phyloP scores from a whole-genome alignment of 2,113 vertebrate genomes.

The Apaloderma vittatum region DNA sequence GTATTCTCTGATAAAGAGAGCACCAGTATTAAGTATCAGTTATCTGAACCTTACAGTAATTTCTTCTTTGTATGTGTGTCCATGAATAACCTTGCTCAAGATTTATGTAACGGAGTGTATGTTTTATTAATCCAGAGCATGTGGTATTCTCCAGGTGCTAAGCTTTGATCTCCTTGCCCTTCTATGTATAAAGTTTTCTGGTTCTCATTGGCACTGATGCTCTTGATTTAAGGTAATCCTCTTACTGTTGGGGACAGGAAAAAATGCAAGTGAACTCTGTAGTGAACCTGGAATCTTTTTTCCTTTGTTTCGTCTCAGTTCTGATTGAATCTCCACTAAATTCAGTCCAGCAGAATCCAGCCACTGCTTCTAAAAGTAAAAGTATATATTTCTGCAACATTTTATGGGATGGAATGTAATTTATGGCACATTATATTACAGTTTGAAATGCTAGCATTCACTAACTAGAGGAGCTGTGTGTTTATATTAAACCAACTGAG shows the following conservation, averaged over 20 bases:
- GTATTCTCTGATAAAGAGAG: constrained; percentile 63
- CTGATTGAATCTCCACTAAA: constrained; percentile 63
- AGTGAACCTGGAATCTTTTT: constrained; percentile 54
- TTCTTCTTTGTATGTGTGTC: constrained; percentile 69
- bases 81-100: constrained; percentile 70
- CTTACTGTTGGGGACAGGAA: constrained; percentile 36
- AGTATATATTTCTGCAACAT: constrained; percentile 80
- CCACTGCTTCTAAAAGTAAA: constrained; percentile 67
- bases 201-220: constrained; percentile 76
- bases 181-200: constrained; percentile 75
- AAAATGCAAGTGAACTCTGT: constrained; percentile 66
- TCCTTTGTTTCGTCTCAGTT: constrained; percentile 58
- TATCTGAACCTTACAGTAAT: constrained; percentile 78
- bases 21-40: constrained; percentile 72
- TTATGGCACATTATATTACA: constrained; percentile 73
- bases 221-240: constrained; percentile 80
- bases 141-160: constrained; percentile 82
- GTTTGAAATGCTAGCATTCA: constrained; percentile 54
- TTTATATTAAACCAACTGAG: constrained; percentile 32
- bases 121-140: constrained; percentile 81
- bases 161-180: constrained; percentile 81
- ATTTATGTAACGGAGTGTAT: constrained; percentile 78
- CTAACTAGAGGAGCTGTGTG: constrained; percentile 34
- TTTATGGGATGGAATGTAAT: constrained; percentile 70
- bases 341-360: constrained; percentile 70